Percentiles rank a stretch among this genome's conserved stretches.
Conservation (phyloP, 2,797 vertebrate species). For the Myotis myotis region DNA sequence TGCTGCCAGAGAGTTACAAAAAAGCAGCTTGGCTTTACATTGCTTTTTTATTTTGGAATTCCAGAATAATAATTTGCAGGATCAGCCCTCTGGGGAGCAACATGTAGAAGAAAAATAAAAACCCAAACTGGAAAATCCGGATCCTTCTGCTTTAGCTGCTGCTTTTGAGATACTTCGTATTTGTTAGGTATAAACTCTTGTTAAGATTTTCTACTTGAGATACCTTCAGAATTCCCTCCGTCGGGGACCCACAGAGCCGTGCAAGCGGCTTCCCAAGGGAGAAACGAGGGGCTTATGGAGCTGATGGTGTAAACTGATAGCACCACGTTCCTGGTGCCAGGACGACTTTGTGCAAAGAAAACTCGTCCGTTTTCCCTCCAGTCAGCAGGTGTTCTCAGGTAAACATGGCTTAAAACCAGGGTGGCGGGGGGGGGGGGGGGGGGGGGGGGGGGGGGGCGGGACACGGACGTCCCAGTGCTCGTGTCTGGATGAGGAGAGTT, state of each 20-base stretch:
- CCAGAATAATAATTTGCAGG: background rate
- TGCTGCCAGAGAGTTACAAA: background rate
- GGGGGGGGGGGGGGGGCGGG: background rate
- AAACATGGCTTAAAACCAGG: background rate
- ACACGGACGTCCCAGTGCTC: background rate
- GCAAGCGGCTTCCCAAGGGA: background rate
- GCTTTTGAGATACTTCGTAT: background rate
- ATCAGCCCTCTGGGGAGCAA: background rate
- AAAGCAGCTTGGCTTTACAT: background rate
- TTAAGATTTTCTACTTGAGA: background rate
- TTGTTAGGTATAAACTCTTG: background rate
- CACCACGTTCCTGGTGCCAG: background rate
- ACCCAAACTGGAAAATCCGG: background rate
- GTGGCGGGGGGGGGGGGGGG: background rate
- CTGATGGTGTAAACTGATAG: background rate
- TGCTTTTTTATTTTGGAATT: background rate
- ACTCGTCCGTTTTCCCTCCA: background rate
- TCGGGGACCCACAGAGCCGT: no score
- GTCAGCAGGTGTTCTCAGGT: background rate
- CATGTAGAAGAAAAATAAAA: background rate
- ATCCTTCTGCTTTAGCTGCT: background rate
- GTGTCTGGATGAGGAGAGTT: background rate
- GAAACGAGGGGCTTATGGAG: background rate
- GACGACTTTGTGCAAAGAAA: background rate
- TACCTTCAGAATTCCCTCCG: background rate